Percentiles rank a stretch among this genome's conserved stretches.
Conservation (phyloP, 1,140 invertebrate genomes). For the Eriosoma lanigerum region DNA sequence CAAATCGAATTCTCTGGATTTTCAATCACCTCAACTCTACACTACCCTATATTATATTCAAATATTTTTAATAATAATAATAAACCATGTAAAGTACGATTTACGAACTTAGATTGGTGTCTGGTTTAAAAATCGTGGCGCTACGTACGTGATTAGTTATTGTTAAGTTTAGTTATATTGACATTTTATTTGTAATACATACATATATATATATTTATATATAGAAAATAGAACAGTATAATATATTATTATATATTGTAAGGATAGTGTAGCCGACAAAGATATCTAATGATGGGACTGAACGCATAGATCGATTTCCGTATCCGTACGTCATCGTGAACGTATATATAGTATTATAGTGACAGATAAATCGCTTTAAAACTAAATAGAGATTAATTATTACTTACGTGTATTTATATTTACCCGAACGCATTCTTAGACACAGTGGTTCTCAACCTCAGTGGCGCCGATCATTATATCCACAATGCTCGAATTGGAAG, state of each 20-base stretch:
- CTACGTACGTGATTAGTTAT: conserved; percentile 30
- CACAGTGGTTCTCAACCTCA: too few species aligned
- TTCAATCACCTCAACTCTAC: too few species aligned
- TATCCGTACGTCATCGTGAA: background rate
- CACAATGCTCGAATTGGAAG: too few species aligned
- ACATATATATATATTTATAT: too few species aligned
- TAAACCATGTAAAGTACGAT: background rate
- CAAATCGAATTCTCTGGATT: too few species aligned
- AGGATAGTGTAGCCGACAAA: background rate
- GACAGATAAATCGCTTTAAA: conserved; percentile 34
- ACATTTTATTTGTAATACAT: conserved; percentile 17
- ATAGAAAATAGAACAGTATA: background rate
- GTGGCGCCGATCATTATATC: too few species aligned
- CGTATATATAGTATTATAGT: background rate
- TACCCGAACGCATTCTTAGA: background rate
- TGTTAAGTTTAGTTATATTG: conserved; percentile 12
- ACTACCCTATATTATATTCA: too few species aligned
- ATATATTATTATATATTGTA: background rate
- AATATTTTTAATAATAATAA: too few species aligned
- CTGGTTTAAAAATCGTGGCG: background rate
- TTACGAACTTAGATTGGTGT: conserved; percentile 3
- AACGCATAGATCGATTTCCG: background rate
- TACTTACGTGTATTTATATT: background rate
- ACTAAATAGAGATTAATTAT: conserved; percentile 38
- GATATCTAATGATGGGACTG: background rate